Evolutionary conservation across 1,140 invertebrate genomes (phyloP), one percentile per base, ranked within the genome.

Genomic region (Coptotermes formosanus): DNA sequence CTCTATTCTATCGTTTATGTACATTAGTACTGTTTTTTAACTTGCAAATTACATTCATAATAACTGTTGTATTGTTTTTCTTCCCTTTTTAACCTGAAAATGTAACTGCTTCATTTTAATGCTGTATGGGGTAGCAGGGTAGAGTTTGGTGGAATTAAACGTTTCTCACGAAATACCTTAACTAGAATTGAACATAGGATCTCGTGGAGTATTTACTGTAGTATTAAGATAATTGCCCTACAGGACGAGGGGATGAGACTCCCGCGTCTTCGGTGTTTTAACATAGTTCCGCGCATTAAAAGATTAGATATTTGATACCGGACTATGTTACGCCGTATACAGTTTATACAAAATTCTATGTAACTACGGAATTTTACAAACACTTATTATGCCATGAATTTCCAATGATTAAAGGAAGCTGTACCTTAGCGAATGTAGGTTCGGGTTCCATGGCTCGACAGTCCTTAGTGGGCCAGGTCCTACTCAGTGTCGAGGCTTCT

Each of bases 301-400:
- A 75, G 64, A 75, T 75, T 75, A 75, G 64, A n/a, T 75, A 75
- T 75, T 30, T 75, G 64, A 75, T 75, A 75, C 64, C n/a, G 64
- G 64, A 30, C 64, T 75, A 14, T 75, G 64, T 75, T 75, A 30
- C n/a, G n/a, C 25, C 7, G 64, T 75, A 75, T 75, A 75, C 64
- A 75, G 64, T 75, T 30, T 30, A 30, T 75, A n/a, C 64, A 75
- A 75, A 75, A 75, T 30, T 75, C n/a, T 3, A n/a, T 30, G 64
- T 1, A 6, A 16, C 64, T 30, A 30, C 4, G 14, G 25, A 75
- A 30, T 55, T 55, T 55, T 55, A 55, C 19, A 21, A 55, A 55
- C 19, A 55, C 19, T 16, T 55, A 21, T 55, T 55, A 55, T 1
- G 9, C 14, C 14, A 55, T 55, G 52, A 19, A 16, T 55, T 55